Evolutionary conservation across 2,797 vertebrate species (phyloP), one percentile per base, ranked within the genome.

Genomic region (Botia kubotai): DNA sequence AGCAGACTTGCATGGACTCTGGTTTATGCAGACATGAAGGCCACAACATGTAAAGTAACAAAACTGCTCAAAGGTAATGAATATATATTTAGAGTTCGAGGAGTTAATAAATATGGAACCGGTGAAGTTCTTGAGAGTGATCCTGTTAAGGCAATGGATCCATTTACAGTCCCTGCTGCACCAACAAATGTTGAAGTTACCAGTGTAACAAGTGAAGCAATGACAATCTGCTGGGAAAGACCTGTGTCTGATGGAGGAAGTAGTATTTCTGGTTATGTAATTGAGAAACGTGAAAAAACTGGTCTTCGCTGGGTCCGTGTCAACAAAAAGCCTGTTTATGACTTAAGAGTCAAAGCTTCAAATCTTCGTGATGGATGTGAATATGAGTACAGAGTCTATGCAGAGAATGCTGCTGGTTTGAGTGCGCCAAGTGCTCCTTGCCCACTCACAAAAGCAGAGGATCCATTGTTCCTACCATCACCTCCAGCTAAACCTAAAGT

Each of bases 141-240:
- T 86, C 94, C 98, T 63, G 87, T 93, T 75, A 99, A 94, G 87
- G 97, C 97, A 33, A 46, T 93, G 72, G 97, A 99, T 90, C 97
- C 98, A 83, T 99, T 95, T 89, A 98, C 95, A 46, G 85, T 95
- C 82, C 94, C 98, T 87, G 95, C 90, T 84, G 92, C 96, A 89
- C 98, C 98, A 63, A 95, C 90, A 79, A 94, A 97, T 90, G 93
- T 98, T 86, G 96, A 98, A 89, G 94, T 99, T 83, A 97, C 97
- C 57, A 97, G 93, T 90, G 94, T 96, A 84, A 96, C 95, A 85
- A 95, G 92, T 77, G 95, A 98, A 65, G 89, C 90, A 0, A 98
- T 99, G 96, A 99, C 98, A 36, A 87, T 99, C 78, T 98, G 96
- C 91, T 99, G 98, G 98, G 95, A 96, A 87, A 97, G 96, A 89